Conservation (phyloP, 1,140 invertebrate species). For the Berghia stephanieae region DNA sequence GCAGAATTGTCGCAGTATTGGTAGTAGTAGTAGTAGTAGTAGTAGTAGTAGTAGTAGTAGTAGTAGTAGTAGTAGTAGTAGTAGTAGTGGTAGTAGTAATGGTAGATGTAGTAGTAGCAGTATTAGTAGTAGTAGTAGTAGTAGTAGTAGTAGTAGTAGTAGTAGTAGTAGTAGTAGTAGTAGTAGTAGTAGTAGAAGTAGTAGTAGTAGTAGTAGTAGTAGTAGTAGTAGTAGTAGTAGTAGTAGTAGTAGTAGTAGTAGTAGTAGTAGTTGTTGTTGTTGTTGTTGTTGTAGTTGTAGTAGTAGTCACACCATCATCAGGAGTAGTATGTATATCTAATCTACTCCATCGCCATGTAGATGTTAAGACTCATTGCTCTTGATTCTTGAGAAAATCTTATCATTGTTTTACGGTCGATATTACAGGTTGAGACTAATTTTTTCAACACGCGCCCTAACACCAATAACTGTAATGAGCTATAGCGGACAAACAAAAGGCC, state of each 20-base stretch:
- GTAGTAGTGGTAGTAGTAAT: neutral
- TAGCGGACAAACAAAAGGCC: too few relatives aligned
- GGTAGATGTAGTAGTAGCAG: neutral
- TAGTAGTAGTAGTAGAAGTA: constrained; percentile 28
- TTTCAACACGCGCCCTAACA: too few relatives aligned
- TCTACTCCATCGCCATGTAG: too few relatives aligned
- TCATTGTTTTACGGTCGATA: too few relatives aligned
- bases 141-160: constrained; percentile 32
- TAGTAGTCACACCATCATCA: too few relatives aligned
- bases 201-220: constrained; percentile 11
- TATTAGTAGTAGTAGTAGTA: constrained; percentile 22
- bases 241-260: constrained; percentile 32
- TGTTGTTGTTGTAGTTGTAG: constrained; percentile 19
- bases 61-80: constrained; percentile 24
- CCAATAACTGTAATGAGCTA: too few relatives aligned
- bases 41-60: constrained; percentile 31
- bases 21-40: constrained; percentile 1
- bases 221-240: constrained; percentile 35
- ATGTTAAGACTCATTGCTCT: too few relatives aligned
- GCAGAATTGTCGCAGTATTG: too few relatives aligned
- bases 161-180: constrained; percentile 26
- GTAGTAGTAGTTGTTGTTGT: constrained; percentile 26
- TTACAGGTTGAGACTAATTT: too few relatives aligned
- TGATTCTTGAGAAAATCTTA: too few relatives aligned
- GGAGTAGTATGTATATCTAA: too few relatives aligned